Conservation (phyloP, 2,113 vertebrate genomes). For the Cynocephalus volans region DNA sequence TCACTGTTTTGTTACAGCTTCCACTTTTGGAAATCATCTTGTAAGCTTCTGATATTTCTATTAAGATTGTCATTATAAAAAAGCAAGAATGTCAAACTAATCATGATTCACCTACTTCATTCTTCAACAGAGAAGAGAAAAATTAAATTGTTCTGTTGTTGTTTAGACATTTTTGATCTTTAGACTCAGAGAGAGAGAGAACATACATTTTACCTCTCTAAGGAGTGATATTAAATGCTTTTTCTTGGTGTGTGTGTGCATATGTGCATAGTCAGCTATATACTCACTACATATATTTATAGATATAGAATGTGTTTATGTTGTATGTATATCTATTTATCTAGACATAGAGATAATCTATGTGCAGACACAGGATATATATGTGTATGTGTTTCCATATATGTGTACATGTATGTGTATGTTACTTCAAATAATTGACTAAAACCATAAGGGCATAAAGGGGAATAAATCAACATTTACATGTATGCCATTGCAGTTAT, state of each 20-base stretch:
- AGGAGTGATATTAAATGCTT: background rate
- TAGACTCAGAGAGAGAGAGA: background rate
- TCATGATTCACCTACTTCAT: slow-evolving; percentile 28
- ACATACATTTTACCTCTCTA: background rate
- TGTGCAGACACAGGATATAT: background rate
- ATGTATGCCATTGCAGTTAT: background rate
- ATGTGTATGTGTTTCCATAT: background rate
- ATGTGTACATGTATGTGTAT: background rate
- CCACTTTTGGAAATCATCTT: slow-evolving; percentile 17
- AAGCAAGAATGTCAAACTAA: slow-evolving; percentile 36
- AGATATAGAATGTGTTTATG: background rate
- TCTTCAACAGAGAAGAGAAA: slow-evolving; percentile 1
- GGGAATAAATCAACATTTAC: background rate
- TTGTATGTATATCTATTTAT: background rate
- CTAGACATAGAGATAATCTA: background rate
- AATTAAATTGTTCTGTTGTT: slow-evolving; percentile 11
- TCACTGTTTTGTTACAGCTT: background rate
- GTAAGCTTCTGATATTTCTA: slow-evolving; percentile 27
- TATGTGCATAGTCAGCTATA: background rate
- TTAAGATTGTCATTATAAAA: slow-evolving; percentile 18
- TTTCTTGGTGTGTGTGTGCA: background rate
- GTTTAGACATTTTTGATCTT: slow-evolving; percentile 1
- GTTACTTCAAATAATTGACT: background rate
- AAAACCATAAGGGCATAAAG: background rate
- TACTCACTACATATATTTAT: background rate